A percentile compares a stretch with the other conserved stretches of the same genome.
Evolutionary conservation across 2,888 invertebrate genomes (phyloP).

Genomic region (Linyphia triangularis): DNA sequence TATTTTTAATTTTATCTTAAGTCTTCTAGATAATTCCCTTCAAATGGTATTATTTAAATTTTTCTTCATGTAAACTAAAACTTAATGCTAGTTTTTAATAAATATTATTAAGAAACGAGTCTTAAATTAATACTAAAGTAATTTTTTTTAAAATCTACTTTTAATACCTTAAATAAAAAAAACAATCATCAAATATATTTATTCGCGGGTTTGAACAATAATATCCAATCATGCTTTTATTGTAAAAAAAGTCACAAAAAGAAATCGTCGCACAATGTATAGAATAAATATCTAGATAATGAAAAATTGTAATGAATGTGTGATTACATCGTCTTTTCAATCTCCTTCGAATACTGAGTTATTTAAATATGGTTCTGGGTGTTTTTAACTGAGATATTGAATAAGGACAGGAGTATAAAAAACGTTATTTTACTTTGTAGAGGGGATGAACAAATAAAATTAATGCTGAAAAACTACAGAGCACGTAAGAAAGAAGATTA

Average conservation of each 20-base stretch:
- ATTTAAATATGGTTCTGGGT: slow-evolving; percentile 8
- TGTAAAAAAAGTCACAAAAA: background rate
- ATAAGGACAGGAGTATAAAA: background rate
- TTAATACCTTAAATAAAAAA: background rate
- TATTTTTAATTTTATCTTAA: too few relatives aligned
- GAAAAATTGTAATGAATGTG: background rate
- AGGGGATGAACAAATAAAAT: background rate
- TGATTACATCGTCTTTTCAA: slow-evolving; percentile 2
- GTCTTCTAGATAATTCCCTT: too few relatives aligned
- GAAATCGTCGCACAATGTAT: background rate
- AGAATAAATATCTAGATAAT: background rate
- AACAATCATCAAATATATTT: background rate
- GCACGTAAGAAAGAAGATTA: slow-evolving; percentile 12
- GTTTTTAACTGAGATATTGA: slow-evolving; percentile 18
- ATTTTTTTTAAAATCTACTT: background rate
- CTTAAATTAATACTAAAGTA: background rate
- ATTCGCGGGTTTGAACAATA: background rate
- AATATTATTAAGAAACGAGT: background rate
- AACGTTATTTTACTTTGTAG: background rate
- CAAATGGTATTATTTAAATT: too few relatives aligned
- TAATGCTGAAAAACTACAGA: background rate
- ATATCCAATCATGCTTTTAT: background rate
- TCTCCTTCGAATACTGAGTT: background rate
- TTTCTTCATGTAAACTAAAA: too few relatives aligned
- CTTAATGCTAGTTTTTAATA: too few relatives aligned